Base-by-base conservation (phyloP, 2,888 invertebrate genomes). In the Calameuta filiformis region DNA sequence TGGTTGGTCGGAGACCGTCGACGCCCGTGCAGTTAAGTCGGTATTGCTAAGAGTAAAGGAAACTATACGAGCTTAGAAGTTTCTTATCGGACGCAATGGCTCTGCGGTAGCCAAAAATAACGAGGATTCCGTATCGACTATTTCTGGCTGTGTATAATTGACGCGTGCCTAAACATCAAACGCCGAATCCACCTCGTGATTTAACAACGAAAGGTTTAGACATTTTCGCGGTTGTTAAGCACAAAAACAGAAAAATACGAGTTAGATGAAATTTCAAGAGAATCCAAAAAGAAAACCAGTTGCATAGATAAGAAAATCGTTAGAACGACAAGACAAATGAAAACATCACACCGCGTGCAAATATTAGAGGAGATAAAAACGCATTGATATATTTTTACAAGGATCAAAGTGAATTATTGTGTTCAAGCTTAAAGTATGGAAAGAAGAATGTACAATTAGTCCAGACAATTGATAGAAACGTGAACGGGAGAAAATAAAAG, bases 81-180 rank as follows among this genome's bases (percentile, higher is more conserved):
- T 23, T 56, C 81, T 82, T 84, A 85, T 86, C 85, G 82, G 76
- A 75, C 80, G 76, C 74, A 79, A 75, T 77, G 76, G 73, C 75
- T 79, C 77, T 80, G 77, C 79, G 80, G 76, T 69, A 79, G 76
- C 81, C 83, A 75, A 84, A 87, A 87, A 87, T 87, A 87, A 82
- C 81, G 77, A 79, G 79, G 84, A 87, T 87, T 83, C 85, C 87
- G 81, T 83, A 81, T 81, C 81, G 84, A 78, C 81, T 87, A 87
- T 86, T 86, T 81, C 81, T 81, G 81, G 78, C 81, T 75, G 76
- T 81, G 81, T 81, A 77, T 80, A 81, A 85, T 85, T 77, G 81
- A 83, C 77, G 79, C 68, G 75, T 79, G 78, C 73, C 79, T 81
- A 75, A 83, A 81, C 76, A 78, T 83, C 83, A 79, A 81, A 79